Evolutionary conservation across 2,888 invertebrate genomes (phyloP), one percentile per base, ranked within the genome.

Genomic region (Hydroisotoma schaefferi): DNA sequence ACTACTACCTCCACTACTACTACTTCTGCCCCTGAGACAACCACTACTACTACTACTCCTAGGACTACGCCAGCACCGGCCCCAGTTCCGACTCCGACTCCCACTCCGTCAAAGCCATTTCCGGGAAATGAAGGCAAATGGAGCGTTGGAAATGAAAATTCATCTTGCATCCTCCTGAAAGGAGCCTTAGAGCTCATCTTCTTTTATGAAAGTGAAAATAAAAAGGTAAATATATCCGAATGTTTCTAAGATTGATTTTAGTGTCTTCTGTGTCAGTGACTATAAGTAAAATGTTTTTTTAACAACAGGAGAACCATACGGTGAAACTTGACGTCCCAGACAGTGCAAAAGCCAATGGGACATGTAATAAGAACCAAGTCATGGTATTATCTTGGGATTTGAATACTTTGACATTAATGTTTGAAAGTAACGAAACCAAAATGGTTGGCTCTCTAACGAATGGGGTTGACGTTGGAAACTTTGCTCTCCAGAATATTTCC

Each of bases 141-240:
- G 84, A 65, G 68, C 25, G 76, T 80, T 4, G 77, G 80, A 43
- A 74, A 74, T 28, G 61, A 56, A 1, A 83, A 84, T 72, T 74
- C 78, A 0, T 82, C 83, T 5, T 88, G 88, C 73, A 81, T 89
- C 26, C 74, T 86, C 51, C 76, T 85, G 6, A 79, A 84, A 76
- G 84, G 87, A 79, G 85, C 87, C 0, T 81, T 84, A 4, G 82
- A 84, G 74, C 76, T 88, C 57, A 84, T 83, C 67, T 75, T 88
- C 54, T 79, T 78, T 37, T 82, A 83, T 66, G 73, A 40, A 40
- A 20, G 20, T 40, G 76, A 25, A 78, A 78, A 33, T 18, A 44
- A 58, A 18, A 15, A 29, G 61, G 74, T 74, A 15, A 75, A 80
- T 77, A 67, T 72, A n/a, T 67, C 75, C 67, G 76, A 75, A 69